Evolutionary conservation across 2,888 invertebrate genomes (phyloP).

Genomic region (Uropetala carovei): DNA sequence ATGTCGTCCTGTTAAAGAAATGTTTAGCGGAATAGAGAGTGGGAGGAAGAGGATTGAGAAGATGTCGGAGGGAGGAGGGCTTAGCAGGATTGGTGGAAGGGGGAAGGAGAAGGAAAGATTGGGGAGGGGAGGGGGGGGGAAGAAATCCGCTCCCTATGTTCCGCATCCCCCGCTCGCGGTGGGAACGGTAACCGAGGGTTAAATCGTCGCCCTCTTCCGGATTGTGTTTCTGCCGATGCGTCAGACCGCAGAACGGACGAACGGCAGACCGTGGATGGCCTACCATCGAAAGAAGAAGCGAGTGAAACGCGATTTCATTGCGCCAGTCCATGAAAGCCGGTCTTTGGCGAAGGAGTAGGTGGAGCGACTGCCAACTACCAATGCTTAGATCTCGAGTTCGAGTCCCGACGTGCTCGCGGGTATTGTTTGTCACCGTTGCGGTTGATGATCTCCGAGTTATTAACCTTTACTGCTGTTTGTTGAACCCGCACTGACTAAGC

Average conservation of each 20-base stretch:
- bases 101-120: not conserved
- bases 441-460: too few relatives aligned
- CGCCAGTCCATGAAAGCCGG: not conserved
- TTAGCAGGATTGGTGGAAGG: not conserved
- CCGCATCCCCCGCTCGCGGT: not conserved
- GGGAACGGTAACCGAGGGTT: not conserved
- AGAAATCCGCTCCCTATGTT: too few relatives aligned
- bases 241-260: not conserved
- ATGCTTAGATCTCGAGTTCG: not conserved
- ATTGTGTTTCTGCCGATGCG: not conserved
- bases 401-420: not conserved
- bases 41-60: not conserved
- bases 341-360: not conserved
- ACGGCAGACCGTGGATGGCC: too few relatives aligned
- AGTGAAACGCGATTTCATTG: not conserved
- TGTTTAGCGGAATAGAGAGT: not conserved
- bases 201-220: not conserved
- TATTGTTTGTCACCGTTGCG: not conserved
- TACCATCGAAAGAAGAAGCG: not conserved
- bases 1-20: conserved; percentile 54
- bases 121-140: not conserved
- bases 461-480: too few relatives aligned
- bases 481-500: too few relatives aligned
- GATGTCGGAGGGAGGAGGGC: not conserved
- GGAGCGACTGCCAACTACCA: not conserved